Conservation (phyloP, 2,888 invertebrate species). For the Gymnosoma rotundatum region DNA sequence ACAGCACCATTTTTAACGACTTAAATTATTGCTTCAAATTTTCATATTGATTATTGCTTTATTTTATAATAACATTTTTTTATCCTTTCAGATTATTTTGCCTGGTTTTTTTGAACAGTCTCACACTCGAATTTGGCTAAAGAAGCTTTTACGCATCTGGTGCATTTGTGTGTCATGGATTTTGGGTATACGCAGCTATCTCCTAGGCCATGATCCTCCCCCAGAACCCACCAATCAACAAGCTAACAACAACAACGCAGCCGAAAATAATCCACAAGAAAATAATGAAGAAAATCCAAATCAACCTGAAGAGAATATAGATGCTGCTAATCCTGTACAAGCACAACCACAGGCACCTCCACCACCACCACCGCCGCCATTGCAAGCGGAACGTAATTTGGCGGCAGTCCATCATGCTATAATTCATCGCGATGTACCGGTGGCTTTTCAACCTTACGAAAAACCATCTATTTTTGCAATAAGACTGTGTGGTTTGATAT, state of each 20-base stretch:
- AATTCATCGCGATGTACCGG: conserved; percentile 91
- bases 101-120: conserved; percentile 98
- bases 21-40: too few species aligned
- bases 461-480: conserved; percentile 90
- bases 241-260: conserved; percentile 73
- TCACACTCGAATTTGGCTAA: conserved; percentile 96
- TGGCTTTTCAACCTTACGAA: conserved; percentile 93
- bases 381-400: conserved; percentile 81
- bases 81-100: conserved; percentile 88
- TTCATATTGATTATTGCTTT: too few species aligned
- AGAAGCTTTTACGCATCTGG: conserved; percentile 93
- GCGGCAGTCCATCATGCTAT: conserved; percentile 95
- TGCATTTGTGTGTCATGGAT: conserved; percentile 92
- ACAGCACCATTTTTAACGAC: too few species aligned
- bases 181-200: conserved; percentile 93
- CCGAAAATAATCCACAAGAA: conserved; percentile 43
- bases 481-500: conserved; percentile 86
- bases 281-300: conserved; percentile 73
- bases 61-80: too few species aligned
- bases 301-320: conserved; percentile 47
- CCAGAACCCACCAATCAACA: conserved; percentile 74
- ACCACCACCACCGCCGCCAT: conserved; percentile 78
- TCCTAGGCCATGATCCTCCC: conserved; percentile 87
- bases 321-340: conserved; percentile 54
- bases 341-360: conserved; percentile 75